phyloP scores from a whole-genome alignment of 1,140 invertebrate genomes.

The Latrodectus geometricus region DNA sequence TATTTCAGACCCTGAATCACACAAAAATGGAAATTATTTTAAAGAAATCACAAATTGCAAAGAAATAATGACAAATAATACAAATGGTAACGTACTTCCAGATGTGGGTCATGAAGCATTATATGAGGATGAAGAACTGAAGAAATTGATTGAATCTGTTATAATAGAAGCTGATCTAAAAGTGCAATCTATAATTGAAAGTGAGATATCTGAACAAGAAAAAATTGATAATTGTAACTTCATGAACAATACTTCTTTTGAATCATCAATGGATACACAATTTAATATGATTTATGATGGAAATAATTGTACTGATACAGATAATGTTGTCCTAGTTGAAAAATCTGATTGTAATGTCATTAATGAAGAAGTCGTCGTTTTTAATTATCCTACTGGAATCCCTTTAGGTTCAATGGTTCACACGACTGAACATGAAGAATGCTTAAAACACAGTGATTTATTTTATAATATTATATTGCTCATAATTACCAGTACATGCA shows the following conservation, averaged over 20 bases:
- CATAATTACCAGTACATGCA: background rate
- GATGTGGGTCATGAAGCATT: background rate
- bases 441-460: background rate
- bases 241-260: too few relatives aligned
- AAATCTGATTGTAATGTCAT: too few relatives aligned
- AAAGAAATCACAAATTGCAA: background rate
- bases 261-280: too few relatives aligned
- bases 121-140: background rate
- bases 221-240: background rate
- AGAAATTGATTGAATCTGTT: background rate
- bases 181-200: background rate
- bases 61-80: too few relatives aligned
- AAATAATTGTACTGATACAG: too few relatives aligned
- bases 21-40: background rate
- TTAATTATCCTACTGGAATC: too few relatives aligned
- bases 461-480: slow-evolving; percentile 30
- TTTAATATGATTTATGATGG: too few relatives aligned
- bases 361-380: too few relatives aligned
- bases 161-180: background rate
- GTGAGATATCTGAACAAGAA: background rate
- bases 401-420: too few relatives aligned
- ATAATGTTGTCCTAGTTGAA: too few relatives aligned
- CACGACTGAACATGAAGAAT: background rate
- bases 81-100: background rate
- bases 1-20: background rate